Conservation (phyloP, 2,113 vertebrate species). For the Callopanchax toddi region DNA sequence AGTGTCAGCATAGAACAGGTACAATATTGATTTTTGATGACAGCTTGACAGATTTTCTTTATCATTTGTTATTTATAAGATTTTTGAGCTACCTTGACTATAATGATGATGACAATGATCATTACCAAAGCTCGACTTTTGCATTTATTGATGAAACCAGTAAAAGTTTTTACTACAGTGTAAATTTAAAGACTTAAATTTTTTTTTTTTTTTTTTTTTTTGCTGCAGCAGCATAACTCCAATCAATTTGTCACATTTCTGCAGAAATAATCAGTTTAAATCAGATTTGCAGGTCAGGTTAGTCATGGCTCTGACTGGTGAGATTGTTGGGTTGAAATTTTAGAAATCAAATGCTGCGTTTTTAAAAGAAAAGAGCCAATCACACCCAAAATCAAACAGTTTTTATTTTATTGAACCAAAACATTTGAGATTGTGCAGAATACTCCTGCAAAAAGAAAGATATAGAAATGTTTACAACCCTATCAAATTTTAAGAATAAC, state of each 20-base stretch:
- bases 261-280: background rate
- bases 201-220: too few relatives aligned
- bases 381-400: background rate
- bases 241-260: background rate
- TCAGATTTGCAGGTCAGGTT: background rate
- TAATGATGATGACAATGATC: background rate
- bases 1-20: conserved; percentile 9
- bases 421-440: background rate
- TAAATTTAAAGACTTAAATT: too few relatives aligned
- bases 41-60: background rate
- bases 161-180: too few relatives aligned
- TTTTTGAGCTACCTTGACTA: background rate
- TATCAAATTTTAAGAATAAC: background rate
- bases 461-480: background rate
- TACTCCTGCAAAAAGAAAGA: background rate
- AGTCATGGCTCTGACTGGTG: background rate
- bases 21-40: conserved; percentile 2
- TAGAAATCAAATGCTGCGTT: background rate
- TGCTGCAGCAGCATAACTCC: too few relatives aligned
- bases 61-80: background rate
- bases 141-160: background rate
- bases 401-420: background rate
- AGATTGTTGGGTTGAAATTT: background rate
- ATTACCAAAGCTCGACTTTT: background rate
- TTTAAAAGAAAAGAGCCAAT: background rate